Conservation (phyloP, 2,888 invertebrate genomes). For the Drosophila setosimentum region DNA sequence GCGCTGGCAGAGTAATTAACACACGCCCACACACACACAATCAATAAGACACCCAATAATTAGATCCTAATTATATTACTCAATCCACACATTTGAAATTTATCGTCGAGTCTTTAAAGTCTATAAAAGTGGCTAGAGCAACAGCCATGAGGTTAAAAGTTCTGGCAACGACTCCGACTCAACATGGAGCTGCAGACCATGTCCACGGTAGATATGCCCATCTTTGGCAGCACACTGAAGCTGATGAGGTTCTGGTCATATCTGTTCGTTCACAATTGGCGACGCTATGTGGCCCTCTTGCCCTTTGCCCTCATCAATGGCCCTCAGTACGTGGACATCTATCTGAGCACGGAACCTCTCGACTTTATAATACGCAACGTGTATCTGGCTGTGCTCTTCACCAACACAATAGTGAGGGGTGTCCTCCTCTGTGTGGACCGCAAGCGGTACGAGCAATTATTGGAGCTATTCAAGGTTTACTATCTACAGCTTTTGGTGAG, state of each 20-base stretch:
- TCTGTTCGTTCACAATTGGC: conserved; percentile 79
- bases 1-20: conserved; percentile 56
- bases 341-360: conserved; percentile 68
- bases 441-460: conserved; percentile 65
- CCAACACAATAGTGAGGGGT: conserved; percentile 70
- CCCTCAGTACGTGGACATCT: conserved; percentile 76
- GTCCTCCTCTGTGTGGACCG: conserved; percentile 65
- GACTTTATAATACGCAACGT: conserved; percentile 76
- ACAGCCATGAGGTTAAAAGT: conserved; percentile 18
- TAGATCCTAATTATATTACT: conserved; percentile 40
- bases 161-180: background rate
- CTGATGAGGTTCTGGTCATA: conserved; percentile 81
- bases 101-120: conserved; percentile 38
- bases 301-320: conserved; percentile 65
- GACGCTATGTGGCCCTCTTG: conserved; percentile 75
- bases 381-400: conserved; percentile 76
- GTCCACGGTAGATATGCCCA: conserved; percentile 72
- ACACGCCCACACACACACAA: conserved; percentile 25
- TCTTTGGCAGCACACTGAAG: conserved; percentile 68
- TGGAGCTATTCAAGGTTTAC: conserved; percentile 60
- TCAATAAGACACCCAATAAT: conserved; percentile 53
- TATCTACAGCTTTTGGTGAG: conserved; percentile 71
- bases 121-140: conserved; percentile 39
- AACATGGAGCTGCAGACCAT: conserved; percentile 50
- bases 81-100: background rate